These are phyloP conservation scores for Callaeas wilsoni DNA, from an alignment of 2,113 vertebrate species.

Conservation along the genomic window DNA sequence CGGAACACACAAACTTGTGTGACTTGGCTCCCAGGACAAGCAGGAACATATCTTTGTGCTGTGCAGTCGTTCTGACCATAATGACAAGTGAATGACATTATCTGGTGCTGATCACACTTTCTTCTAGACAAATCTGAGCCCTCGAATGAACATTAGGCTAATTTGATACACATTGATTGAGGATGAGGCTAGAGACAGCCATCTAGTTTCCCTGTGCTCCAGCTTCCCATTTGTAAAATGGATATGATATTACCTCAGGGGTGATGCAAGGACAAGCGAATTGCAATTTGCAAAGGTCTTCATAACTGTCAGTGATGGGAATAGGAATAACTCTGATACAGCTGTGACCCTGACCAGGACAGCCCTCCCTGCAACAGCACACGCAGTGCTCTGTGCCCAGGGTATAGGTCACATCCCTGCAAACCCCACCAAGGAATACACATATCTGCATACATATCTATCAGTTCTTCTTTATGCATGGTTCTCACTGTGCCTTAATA, in stretches of 20 bases:
- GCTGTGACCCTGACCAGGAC: not conserved
- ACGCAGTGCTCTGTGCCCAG: not conserved
- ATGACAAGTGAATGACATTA: constrained; percentile 26
- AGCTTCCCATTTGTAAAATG: constrained; percentile 43
- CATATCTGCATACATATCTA: too few relatives aligned
- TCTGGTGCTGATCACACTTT: constrained; percentile 41
- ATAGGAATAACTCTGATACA: not conserved
- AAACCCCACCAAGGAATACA: not conserved
- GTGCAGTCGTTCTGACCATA: not conserved
- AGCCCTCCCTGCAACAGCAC: not conserved
- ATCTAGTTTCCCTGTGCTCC: not conserved
- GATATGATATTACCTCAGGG: constrained; percentile 6
- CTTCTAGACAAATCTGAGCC: constrained; percentile 20
- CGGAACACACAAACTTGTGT: not conserved
- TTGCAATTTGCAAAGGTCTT: not conserved
- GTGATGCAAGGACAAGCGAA: constrained; percentile 25
- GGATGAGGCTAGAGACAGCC: not conserved
- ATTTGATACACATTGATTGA: constrained; percentile 58
- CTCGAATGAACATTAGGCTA: constrained; percentile 19
- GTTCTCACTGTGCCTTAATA: not conserved
- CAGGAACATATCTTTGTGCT: not conserved
- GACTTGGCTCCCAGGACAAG: not conserved
- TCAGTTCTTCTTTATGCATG: not conserved
- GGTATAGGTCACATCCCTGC: fast-evolving
- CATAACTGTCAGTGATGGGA: not conserved